These are phyloP conservation scores for Paramuricea clavata DNA, from an alignment of 92 coral and sea anemone species.

Conservation along the genomic window DNA sequence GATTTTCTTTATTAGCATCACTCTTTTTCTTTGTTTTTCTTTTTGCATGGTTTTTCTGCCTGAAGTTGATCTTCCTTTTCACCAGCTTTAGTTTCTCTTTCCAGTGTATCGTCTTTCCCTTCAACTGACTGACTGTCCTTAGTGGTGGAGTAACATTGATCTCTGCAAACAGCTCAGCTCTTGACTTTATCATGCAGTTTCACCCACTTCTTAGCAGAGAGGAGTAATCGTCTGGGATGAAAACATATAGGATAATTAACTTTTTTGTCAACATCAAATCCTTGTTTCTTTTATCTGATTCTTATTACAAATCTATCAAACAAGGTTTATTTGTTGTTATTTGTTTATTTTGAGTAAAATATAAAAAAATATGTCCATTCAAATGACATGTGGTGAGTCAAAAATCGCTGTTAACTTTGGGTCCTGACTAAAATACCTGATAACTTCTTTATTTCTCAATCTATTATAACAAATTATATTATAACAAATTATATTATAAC, in stretches of 20 bases:
- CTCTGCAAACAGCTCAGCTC: constrained; percentile 19
- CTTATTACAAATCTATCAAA: too few species aligned
- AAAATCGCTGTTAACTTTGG: too few species aligned
- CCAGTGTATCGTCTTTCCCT: not conserved
- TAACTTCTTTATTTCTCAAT: too few species aligned
- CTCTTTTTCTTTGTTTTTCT: too few species aligned
- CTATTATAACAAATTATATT: too few species aligned
- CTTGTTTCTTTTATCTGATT: too few species aligned
- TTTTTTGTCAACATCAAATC: not conserved
- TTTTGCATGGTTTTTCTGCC: not conserved
- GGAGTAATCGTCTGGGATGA: constrained; percentile 9
- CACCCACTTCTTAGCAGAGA: constrained; percentile 20
- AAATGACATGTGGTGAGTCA: too few species aligned
- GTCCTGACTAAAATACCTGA: too few species aligned
- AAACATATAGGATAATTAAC: not conserved
- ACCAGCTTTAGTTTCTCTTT: not conserved
- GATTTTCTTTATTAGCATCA: not conserved
- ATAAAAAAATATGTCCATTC: not conserved
- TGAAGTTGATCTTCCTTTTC: not conserved
- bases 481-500: too few species aligned
- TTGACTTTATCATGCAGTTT: too few species aligned
- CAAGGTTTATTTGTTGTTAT: not conserved
- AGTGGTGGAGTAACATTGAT: not conserved
- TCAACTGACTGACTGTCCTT: constrained; percentile 6
- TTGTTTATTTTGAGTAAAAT: not conserved